phyloP scores from a whole-genome alignment of 2,113 vertebrate genomes.

The Cyprinodon tularosa region DNA sequence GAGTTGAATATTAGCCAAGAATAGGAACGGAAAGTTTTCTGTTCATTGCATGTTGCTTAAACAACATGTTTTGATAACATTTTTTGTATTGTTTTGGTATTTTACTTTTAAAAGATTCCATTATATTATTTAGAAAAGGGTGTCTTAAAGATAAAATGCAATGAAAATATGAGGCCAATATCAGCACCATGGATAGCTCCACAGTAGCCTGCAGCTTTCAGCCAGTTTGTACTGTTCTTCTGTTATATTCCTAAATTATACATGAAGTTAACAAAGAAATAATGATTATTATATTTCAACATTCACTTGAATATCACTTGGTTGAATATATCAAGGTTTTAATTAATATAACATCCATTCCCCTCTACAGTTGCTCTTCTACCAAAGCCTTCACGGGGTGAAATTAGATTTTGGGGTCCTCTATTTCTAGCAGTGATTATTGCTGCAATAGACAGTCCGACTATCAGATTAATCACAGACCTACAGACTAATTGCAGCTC shows the following conservation, averaged over 20 bases:
- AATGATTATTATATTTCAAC: background rate
- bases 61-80: background rate
- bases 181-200: constrained; percentile 30
- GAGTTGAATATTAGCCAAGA: background rate
- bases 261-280: background rate
- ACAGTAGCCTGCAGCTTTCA: background rate
- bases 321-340: background rate
- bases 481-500: too few relatives aligned
- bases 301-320: background rate
- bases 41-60: too few relatives aligned
- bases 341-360: background rate
- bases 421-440: too few relatives aligned
- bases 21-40: background rate
- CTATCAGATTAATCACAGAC: too few relatives aligned
- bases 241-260: background rate
- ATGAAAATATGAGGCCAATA: background rate
- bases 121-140: background rate
- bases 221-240: background rate
- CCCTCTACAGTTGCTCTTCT: too few relatives aligned
- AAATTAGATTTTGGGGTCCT: too few relatives aligned
- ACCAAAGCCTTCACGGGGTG: too few relatives aligned
- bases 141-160: background rate
- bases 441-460: too few relatives aligned
- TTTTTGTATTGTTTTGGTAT: background rate
- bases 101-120: background rate